Conservation (phyloP, 1,140 invertebrate genomes). For the Drosophila azteca region DNA sequence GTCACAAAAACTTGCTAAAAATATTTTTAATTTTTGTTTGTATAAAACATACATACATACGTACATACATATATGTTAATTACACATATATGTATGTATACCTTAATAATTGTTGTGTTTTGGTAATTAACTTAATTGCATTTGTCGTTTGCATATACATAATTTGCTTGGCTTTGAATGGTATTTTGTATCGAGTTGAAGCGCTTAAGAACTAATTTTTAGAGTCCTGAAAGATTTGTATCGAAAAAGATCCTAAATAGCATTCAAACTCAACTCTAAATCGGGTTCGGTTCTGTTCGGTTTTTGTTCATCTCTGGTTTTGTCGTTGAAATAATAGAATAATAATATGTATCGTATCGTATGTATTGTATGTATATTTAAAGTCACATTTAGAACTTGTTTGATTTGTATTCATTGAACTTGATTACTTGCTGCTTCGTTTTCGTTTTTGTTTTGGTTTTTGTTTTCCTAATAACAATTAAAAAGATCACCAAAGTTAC, state of each 20-base stretch:
- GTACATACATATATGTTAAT: slow-evolving; percentile 17
- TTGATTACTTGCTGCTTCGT: slow-evolving; percentile 44
- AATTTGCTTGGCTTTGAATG: slow-evolving; percentile 21
- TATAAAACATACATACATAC: slow-evolving; percentile 64
- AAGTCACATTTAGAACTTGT: slow-evolving; percentile 80
- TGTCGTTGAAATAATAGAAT: slow-evolving; percentile 20
- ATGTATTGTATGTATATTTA: slow-evolving; percentile 62
- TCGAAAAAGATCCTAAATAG: slow-evolving; percentile 31
- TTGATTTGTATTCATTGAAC: slow-evolving; percentile 68
- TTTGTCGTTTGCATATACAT: slow-evolving; percentile 40
- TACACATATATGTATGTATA: slow-evolving; percentile 21
- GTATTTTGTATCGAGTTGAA: slow-evolving; percentile 56
- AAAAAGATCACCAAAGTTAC: slow-evolving; percentile 83
- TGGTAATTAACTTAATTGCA: slow-evolving; percentile 66
- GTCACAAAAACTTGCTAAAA: slow-evolving; percentile 63
- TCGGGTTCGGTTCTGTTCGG: slow-evolving; percentile 31
- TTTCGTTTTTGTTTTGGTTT: slow-evolving; percentile 8
- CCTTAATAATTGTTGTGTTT: slow-evolving; percentile 52
- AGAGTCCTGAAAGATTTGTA: slow-evolving; percentile 59
- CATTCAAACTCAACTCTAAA: slow-evolving; percentile 33
- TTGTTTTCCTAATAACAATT: slow-evolving; percentile 78
- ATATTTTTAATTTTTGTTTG: slow-evolving; percentile 62
- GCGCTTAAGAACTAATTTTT: slow-evolving; percentile 72
- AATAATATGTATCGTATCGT: slow-evolving; percentile 63
- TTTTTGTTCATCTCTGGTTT: slow-evolving; percentile 25